Evolutionary conservation across 1,140 invertebrate species (phyloP).

Genomic region (Heliconius congener): DNA sequence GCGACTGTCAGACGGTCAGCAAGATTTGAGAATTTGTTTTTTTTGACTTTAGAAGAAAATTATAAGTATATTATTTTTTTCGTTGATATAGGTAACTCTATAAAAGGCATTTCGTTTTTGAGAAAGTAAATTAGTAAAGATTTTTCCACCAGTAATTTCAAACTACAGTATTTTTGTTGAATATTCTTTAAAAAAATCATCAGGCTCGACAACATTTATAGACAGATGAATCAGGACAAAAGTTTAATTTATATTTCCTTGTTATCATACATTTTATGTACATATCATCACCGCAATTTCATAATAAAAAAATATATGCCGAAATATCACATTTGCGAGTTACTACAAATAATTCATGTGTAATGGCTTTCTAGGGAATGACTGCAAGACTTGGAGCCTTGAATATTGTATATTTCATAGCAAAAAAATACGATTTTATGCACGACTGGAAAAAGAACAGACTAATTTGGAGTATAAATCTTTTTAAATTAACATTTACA

Average conservation of each 20-base stretch:
- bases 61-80: too few relatives aligned
- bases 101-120: too few relatives aligned
- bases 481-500: not conserved
- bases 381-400: constrained; percentile 27
- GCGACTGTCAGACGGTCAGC: too few relatives aligned
- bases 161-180: too few relatives aligned
- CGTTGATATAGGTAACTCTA: too few relatives aligned
- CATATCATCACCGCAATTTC: not conserved
- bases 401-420: constrained; percentile 29
- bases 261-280: not conserved
- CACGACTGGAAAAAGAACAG: constrained; percentile 12
- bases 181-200: too few relatives aligned
- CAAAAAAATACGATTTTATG: constrained; percentile 30
- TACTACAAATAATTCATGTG: constrained; percentile 26
- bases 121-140: too few relatives aligned
- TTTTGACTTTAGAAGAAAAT: too few relatives aligned
- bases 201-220: not conserved
- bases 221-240: not conserved
- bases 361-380: constrained; percentile 33
- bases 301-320: constrained; percentile 7
- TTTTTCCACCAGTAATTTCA: too few relatives aligned
- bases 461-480: not conserved
- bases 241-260: not conserved
- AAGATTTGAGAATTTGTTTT: too few relatives aligned
- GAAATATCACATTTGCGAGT: constrained; percentile 31